Conservation (phyloP, 2,888 invertebrate species). For the Onchidella celtica region DNA sequence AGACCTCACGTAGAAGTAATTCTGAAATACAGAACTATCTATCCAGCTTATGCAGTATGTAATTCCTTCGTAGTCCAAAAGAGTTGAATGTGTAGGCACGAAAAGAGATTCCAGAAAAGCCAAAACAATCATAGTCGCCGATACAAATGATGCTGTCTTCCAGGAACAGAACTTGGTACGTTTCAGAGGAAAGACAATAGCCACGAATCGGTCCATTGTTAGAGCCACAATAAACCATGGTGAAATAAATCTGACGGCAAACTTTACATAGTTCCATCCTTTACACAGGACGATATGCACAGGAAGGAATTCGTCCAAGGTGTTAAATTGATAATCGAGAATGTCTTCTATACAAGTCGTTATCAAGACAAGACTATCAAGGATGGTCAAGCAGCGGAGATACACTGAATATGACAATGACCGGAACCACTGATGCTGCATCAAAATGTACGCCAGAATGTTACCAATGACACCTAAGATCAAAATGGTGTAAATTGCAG, state of each 20-base stretch:
- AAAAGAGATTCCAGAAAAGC: not conserved
- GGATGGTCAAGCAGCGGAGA: not conserved
- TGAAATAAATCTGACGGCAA: not conserved
- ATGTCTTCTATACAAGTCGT: not conserved
- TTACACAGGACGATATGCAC: not conserved
- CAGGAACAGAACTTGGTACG: not conserved
- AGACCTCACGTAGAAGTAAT: not conserved
- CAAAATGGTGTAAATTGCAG: not conserved
- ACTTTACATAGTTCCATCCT: not conserved
- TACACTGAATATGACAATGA: not conserved
- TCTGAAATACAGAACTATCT: not conserved
- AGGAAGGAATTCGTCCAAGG: not conserved
- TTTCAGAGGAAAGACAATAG: not conserved
- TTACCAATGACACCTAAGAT: not conserved
- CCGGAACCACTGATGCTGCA: not conserved
- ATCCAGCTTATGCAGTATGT: too few species aligned
- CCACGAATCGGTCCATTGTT: slow-evolving; percentile 1
- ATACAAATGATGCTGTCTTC: too few species aligned
- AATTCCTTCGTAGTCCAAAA: too few species aligned
- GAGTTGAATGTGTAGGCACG: too few species aligned
- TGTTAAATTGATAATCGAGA: not conserved
- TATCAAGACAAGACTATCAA: not conserved
- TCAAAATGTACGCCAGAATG: not conserved
- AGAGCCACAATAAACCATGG: not conserved
- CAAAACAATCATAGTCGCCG: too few species aligned